Evolutionary conservation across 2,113 vertebrate species (phyloP).

Genomic region (Ochotona princeps): DNA sequence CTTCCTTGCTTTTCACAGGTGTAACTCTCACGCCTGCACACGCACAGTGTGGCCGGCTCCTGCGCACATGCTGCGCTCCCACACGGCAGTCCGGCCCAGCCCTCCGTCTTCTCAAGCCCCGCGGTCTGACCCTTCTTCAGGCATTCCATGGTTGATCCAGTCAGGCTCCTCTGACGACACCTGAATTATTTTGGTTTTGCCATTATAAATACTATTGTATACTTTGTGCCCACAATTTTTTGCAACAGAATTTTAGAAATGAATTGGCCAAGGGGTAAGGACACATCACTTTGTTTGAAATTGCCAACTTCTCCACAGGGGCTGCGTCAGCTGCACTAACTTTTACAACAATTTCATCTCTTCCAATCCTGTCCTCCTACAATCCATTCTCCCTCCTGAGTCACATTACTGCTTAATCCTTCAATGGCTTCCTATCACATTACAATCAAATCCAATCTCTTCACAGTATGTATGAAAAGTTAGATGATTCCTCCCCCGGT

Average conservation of each 20-base stretch:
- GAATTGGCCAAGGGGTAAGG: neutral
- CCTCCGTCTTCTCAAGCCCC: no score
- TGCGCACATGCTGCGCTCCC: no score
- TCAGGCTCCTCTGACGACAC: neutral
- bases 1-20: neutral
- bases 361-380: neutral
- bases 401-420: neutral
- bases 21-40: no score
- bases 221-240: conserved; percentile 4
- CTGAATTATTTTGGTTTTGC: neutral
- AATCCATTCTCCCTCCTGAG: neutral
- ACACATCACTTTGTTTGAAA: neutral
- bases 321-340: neutral
- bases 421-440: neutral
- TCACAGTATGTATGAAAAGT: neutral
- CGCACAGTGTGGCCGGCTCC: no score
- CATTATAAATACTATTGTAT: neutral
- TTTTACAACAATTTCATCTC: neutral
- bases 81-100: no score
- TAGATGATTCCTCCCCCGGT: neutral
- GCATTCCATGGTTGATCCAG: no score
- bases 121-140: no score
- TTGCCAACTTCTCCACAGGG: neutral
- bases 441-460: neutral
- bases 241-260: neutral